Evolutionary conservation across 1,140 invertebrate genomes (phyloP), one percentile per base, ranked within the genome.

Genomic region (Pogonus chalceus): DNA sequence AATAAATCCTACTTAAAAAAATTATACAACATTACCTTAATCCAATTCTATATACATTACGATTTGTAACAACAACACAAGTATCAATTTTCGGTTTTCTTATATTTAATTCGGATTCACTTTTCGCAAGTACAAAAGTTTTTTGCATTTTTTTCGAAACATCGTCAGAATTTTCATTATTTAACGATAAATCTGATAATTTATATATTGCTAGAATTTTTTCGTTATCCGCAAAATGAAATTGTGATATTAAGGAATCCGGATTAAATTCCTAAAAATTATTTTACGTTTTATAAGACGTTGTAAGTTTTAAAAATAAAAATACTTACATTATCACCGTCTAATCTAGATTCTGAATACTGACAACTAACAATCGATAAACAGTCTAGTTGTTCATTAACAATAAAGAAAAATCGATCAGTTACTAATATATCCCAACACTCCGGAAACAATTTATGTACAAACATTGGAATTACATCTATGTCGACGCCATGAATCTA

Each of bases 61-160:
- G 72, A 67, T 81, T 81, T 31, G 84, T 87, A 20, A 89, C 76
- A 52, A 88, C 70, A 60, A 87, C 72, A 68, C 85, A 88, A 2
- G 82, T 80, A 75, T 82, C 81, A 39, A 80, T 65, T 56, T 66
- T 63, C 52, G 72, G 69, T 57, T 73, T 64, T 58, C 76, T 65
- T 61, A 79, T 56, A 62, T 73, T 72, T 58, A 78, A 60, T 69
- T 79, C 71, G 59, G 76, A 66, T 59, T 77, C 58, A 65, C 71
- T 70, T 62, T 75, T 69, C 23, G 72, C 69, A 58, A 76, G 66
- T 2, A 56, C 60, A 58, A 67, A 72, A 20, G 59, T 62, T 35
- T 61, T 67, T 35, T 74, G 66, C 51, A 64, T 53, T 58, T 68
- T 67, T 23, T 66, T 61, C 48, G 66, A 63, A 20, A 65, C 60